These are phyloP conservation scores for Macaria notata DNA, from an alignment of 2,888 invertebrate species.

Conservation along the genomic window DNA sequence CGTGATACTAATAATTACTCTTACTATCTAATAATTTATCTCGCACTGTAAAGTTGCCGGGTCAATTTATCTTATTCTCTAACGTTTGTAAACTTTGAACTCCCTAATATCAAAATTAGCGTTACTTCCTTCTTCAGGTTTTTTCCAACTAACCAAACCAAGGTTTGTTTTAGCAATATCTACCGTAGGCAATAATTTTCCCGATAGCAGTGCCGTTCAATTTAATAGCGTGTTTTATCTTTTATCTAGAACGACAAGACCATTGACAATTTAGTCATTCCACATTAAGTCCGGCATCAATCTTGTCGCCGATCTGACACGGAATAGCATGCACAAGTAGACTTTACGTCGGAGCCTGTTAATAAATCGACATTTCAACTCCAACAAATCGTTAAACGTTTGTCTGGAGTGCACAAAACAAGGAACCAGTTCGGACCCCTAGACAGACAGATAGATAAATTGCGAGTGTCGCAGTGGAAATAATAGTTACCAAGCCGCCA, in stretches of 20 bases:
- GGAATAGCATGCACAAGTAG: slow-evolving; percentile 9
- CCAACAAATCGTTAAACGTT: slow-evolving; percentile 36
- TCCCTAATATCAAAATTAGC: too few species aligned
- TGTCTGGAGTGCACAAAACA: slow-evolving; percentile 29
- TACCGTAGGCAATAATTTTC: too few species aligned
- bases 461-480: slow-evolving; percentile 18
- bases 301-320: slow-evolving; percentile 20
- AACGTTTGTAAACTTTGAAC: too few species aligned
- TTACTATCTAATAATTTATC: too few species aligned
- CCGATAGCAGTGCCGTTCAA: too few species aligned
- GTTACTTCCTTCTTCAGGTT: too few species aligned
- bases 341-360: slow-evolving; percentile 19
- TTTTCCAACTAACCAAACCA: too few species aligned
- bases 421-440: slow-evolving; percentile 33
- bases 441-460: slow-evolving; percentile 32
- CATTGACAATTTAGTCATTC: slow-evolving; percentile 10
- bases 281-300: slow-evolving; percentile 12
- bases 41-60: too few species aligned
- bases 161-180: too few species aligned
- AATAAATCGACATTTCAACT: slow-evolving; percentile 27
- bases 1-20: too few species aligned
- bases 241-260: slow-evolving; percentile 1
- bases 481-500: slow-evolving; percentile 7
- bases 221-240: not conserved
- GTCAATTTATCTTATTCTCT: too few species aligned